Evolutionary conservation across 2,797 vertebrate genomes (phyloP), one percentile per base, ranked within the genome.

Genomic region (Xiphorhynchus erythropygius): DNA sequence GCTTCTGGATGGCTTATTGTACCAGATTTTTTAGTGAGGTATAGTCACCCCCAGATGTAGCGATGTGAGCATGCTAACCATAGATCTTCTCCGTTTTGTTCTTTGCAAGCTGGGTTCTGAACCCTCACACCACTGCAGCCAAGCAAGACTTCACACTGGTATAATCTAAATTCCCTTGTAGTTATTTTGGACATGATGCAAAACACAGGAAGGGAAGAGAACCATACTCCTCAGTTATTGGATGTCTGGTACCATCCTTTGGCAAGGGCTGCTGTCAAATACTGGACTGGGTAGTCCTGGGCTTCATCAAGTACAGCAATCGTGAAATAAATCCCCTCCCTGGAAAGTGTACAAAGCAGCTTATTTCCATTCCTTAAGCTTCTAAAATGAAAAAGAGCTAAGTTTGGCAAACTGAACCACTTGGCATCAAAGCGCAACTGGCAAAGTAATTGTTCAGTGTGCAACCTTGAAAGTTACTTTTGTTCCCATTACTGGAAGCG

Each of bases 1-100:
- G 96, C 98, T 97, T 98, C 98, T 98, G 97, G 97, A 96, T 98
- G 98, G 98, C 98, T 98, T 97, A 91, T 95, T 95, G 97, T 96
- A 97, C 94, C 96, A 95, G 96, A 93, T 92, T 97, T 85, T 94
- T 91, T 87, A 42, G 52, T 76, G 90, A 65, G 46, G 19, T 82
- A 5, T 35, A 24, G 70, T 84, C 67, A 30, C 27, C 92, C 84
- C 49, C 59, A 67, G 27, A 41, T 77, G 64, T 53, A 33, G 18
- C 82, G 74, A 88, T 70, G 27, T 17, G 19, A 90, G 49, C 68
- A 3, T 60, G 82, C 50, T 81, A 73, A 79, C 82, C 70, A 27
- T 27, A 68, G 52, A 49, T 90, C 59, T 93, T 59, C 67, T 92
- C 71, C 42, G 25, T 60, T 47, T 57, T 83, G 47, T 83, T 91